Evolutionary conservation across 2,888 invertebrate genomes (phyloP), one percentile per base, ranked within the genome.

Genomic region (Theretra japonica): DNA sequence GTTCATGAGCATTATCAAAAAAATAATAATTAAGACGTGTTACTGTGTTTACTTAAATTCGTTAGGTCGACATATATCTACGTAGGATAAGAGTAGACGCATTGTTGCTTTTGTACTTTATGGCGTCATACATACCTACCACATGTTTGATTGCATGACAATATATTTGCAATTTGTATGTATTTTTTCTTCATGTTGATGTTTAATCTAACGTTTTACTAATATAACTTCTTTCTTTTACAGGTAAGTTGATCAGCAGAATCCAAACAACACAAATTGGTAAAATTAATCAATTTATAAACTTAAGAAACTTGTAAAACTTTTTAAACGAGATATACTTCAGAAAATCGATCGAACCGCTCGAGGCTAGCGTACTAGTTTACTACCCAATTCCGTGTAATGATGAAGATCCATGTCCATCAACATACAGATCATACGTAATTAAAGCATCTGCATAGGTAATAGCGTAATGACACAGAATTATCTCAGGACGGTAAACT

Each of bases 241-340:
- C 41, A 65, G 65, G 65, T 65, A 65, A 65, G 65, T 65, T 21
- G 17, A 21, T 62, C 21, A 33, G 8, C 4, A 23, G 48, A 65
- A 48, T 65, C 41, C 15, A 23, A 23, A 48, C 48, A 65, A 5
- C 23, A 23, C 6, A 65, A 48, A 65, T 1, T 65, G 65, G 65
- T 65, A 65, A 65, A 15, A 21, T 3, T 62, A 62, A 33, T 23
- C 23, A 65, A 65, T 53, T 53, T 17, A 53, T 53, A n/a, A n/a
- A 53, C 53, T 53, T 19, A 41, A 41, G 41, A 53, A 53, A 53
- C 53, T 53, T n/a, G 53, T 41, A 15, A 2, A 53, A 8, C 48
- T 48, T 15, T 8, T 48, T 48, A 48, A 17, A n/a, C 19, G 15
- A 53, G 53, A 41, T 41, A 3, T 41, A 41, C 41, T 41, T 41